phyloP scores from a whole-genome alignment of 2,888 invertebrate species.

The Chrysolina americana region DNA sequence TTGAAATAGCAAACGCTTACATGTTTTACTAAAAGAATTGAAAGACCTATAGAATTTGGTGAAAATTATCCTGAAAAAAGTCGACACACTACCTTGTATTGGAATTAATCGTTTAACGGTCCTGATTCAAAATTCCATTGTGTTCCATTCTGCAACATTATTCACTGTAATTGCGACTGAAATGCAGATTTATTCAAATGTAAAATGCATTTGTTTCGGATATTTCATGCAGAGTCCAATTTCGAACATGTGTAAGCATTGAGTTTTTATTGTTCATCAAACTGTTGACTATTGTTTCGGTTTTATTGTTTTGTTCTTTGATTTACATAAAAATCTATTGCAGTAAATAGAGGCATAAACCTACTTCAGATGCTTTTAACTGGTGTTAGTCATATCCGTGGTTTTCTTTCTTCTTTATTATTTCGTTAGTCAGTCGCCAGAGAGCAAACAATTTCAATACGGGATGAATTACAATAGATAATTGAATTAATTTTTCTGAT shows the following conservation, averaged over 20 bases:
- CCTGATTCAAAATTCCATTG: neutral
- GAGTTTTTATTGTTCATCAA: conserved; percentile 21
- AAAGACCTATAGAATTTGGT: no score
- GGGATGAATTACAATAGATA: no score
- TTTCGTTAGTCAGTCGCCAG: no score
- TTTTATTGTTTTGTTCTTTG: conserved; percentile 1
- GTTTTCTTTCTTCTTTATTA: neutral
- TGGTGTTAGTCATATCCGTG: neutral
- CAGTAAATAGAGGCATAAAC: neutral
- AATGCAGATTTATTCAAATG: conserved; percentile 14
- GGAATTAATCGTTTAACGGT: neutral
- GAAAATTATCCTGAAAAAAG: no score
- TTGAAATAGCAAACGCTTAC: no score
- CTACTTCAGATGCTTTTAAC: neutral
- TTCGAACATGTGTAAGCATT: conserved; percentile 9
- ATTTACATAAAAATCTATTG: neutral
- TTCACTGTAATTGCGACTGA: conserved; percentile 5
- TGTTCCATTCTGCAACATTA: conserved; percentile 6
- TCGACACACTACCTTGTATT: no score
- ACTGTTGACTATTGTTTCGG: conserved; percentile 16
- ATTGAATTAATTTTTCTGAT: no score
- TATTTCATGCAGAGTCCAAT: conserved; percentile 19
- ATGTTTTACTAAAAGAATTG: no score
- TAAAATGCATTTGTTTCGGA: neutral
- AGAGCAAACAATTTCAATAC: no score